Evolutionary conservation across 2,888 invertebrate species (phyloP).

Genomic region (Cephus sareptanus): DNA sequence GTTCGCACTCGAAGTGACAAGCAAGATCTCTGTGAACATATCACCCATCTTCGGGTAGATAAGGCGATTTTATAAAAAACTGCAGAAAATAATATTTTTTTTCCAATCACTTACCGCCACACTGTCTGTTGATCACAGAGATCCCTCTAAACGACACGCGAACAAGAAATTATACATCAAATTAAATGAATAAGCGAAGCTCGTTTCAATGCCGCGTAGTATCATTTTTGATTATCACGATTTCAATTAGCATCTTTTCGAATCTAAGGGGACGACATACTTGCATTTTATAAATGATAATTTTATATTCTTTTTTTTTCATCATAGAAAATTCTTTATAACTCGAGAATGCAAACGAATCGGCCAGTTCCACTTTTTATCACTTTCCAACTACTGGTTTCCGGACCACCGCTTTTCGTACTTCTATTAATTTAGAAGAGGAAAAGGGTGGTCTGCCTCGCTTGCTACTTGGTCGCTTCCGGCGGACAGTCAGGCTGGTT

Average conservation of each 20-base stretch:
- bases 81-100: slow-evolving; percentile 3
- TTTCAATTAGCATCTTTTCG: not conserved
- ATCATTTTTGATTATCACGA: not conserved
- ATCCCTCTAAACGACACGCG: not conserved
- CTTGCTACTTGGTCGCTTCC: slow-evolving; percentile 80
- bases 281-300: not conserved
- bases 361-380: slow-evolving; percentile 39
- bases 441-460: slow-evolving; percentile 65
- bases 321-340: not conserved
- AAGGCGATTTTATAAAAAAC: slow-evolving; percentile 1
- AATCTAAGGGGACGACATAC: not conserved
- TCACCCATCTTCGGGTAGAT: not conserved
- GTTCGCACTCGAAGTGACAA: not conserved
- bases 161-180: not conserved
- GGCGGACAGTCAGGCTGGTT: slow-evolving; percentile 96
- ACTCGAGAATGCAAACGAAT: not conserved
- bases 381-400: slow-evolving; percentile 36
- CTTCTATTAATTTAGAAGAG: slow-evolving; percentile 55
- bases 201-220: not conserved
- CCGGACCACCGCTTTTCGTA: slow-evolving; percentile 47
- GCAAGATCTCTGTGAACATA: not conserved
- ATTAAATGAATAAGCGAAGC: not conserved
- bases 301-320: not conserved
- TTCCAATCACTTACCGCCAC: not conserved
- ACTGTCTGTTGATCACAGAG: not conserved